Conservation (phyloP, 2,113 vertebrate species). For the Nothoprocta pentlandii region DNA sequence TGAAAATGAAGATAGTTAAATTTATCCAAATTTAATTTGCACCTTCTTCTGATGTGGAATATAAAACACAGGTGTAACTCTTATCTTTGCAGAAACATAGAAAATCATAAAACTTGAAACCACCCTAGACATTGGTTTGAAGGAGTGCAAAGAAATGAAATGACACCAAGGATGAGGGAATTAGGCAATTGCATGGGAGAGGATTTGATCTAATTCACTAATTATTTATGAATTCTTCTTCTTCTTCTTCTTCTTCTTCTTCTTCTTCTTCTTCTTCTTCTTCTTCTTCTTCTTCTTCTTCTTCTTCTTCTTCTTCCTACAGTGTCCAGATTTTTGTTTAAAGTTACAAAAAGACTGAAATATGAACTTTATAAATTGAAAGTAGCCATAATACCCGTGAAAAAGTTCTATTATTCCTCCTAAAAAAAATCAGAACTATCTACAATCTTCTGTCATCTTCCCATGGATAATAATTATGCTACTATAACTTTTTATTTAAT, state of each 20-base stretch:
- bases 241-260: not conserved
- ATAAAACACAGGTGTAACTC: not conserved
- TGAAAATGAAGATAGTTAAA: not conserved
- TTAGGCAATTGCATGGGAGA: not conserved
- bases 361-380: not conserved
- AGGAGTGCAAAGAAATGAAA: not conserved
- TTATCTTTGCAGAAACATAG: not conserved
- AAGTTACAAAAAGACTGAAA: not conserved
- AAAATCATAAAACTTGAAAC: not conserved
- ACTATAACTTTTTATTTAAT: not conserved
- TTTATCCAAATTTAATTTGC: not conserved
- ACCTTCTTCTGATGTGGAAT: not conserved
- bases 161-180: not conserved
- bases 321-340: not conserved
- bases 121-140: not conserved
- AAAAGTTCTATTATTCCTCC: not conserved
- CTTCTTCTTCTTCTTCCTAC: not conserved
- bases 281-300: not conserved
- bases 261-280: not conserved
- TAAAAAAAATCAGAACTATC: not conserved
- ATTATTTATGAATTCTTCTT: not conserved
- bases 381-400: not conserved
- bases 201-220: not conserved
- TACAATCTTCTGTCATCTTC: not conserved
- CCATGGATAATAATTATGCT: not conserved